Evolutionary conservation across 2,888 invertebrate genomes (phyloP), one percentile per base, ranked within the genome.

Genomic region (Anagyrus pseudococci): DNA sequence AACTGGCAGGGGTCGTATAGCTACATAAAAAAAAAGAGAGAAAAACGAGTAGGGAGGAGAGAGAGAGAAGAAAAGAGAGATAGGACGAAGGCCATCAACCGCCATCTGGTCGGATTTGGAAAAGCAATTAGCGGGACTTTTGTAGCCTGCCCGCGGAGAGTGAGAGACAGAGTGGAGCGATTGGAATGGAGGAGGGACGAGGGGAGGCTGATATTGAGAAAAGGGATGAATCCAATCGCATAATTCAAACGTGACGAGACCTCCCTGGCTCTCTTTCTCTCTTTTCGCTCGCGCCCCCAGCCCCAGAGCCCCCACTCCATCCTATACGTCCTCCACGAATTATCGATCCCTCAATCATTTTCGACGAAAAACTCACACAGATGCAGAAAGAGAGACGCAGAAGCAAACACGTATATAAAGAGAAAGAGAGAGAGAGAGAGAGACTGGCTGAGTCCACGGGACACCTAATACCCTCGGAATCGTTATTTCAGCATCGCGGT

Each of bases 401-500:
- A n/a, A 19, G 4, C 22, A 7, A 7, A 10, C 1, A n/a, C 29
- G n/a, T 13, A 19, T 22, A 2, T 10, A 29, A 29, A 7, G 10
- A 10, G 10, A 7, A 29, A 10, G 29, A 10, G 29, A 29, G 4
- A 29, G n/a, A 7, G 10, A 10, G 10, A 7, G 10, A 10, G 29
- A 10, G 29, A 29, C n/a, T n/a, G n/a, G n/a, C n/a, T n/a, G 4
- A 29, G 29, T 29, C 4, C 29, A 29, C 29, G 29, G 26, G 50
- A 54, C 33, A 57, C 26, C 55, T 50, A 58, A 63, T 63, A 63
- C 48, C 40, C 41, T 10, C 47, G 60, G 57, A 57, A 64, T 64
- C 60, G 63, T 58, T 63, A 63, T 63, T 63, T 58, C 63, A 63
- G 52, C 26, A 58, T 63, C 58, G 54, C 58, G 58, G 50, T 29